These are phyloP conservation scores for Thumatha senex DNA, from an alignment of 2,888 invertebrate genomes.

Conservation along the genomic window DNA sequence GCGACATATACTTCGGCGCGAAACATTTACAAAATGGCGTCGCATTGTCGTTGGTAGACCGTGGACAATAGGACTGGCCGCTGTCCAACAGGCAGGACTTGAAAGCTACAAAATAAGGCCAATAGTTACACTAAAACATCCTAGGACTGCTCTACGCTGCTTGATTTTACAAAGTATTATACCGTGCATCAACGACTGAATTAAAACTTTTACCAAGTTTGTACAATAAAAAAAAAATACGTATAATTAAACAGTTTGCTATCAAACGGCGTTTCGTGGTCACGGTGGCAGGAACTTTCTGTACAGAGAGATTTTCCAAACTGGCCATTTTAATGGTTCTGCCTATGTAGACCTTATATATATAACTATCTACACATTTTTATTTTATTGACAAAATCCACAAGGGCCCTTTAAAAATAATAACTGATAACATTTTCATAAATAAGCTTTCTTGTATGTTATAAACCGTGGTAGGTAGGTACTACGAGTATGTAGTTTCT, in stretches of 20 bases:
- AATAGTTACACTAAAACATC: conserved; percentile 32
- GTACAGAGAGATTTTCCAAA: too few species aligned
- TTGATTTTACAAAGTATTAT: conserved; percentile 12
- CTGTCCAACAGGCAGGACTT: conserved; percentile 40
- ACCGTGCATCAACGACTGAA: conserved; percentile 1
- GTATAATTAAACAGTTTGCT: too few species aligned
- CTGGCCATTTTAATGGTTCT: too few species aligned
- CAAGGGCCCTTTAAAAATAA: too few species aligned
- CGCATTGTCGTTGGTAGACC: conserved; percentile 40
- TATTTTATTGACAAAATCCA: too few species aligned
- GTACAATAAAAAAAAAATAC: too few species aligned
- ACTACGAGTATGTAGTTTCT: not conserved
- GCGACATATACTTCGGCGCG: conserved; percentile 33
- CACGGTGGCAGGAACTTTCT: too few species aligned
- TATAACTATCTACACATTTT: too few species aligned
- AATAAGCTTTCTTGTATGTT: not conserved
- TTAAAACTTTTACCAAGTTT: not conserved
- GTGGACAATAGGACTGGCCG: conserved; percentile 43
- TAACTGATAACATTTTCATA: too few species aligned
- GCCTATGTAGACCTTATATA: too few species aligned
- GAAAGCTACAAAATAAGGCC: conserved; percentile 41
- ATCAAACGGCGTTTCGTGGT: too few species aligned
- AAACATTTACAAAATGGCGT: conserved; percentile 43
- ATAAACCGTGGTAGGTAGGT: not conserved
- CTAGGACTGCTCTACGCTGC: conserved; percentile 26